These are phyloP conservation scores for Misgurnus anguillicaudatus DNA, from an alignment of 2,113 vertebrate genomes.

Conservation along the genomic window DNA sequence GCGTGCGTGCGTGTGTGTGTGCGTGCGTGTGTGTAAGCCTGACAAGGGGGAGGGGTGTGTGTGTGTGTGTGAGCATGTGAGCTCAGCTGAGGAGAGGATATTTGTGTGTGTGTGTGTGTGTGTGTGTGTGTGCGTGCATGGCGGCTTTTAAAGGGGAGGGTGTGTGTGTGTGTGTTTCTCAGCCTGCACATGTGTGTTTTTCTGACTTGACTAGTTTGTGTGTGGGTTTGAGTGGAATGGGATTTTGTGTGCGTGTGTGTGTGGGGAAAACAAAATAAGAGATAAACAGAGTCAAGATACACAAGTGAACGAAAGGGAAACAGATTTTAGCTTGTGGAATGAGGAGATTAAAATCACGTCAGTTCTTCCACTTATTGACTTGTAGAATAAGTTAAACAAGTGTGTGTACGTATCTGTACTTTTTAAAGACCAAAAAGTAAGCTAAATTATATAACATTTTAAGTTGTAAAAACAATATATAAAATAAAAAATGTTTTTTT, in stretches of 20 bases:
- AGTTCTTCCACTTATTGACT: neutral
- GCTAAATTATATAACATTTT: too few relatives aligned
- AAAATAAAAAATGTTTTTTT: too few relatives aligned
- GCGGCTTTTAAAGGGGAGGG: constrained; percentile 34
- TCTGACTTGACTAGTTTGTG: constrained; percentile 39
- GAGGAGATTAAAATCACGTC: constrained; percentile 28
- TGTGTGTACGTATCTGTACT: neutral
- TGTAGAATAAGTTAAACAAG: constrained; percentile 8
- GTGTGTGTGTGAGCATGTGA: constrained; percentile 36
- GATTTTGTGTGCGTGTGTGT: constrained; percentile 27
- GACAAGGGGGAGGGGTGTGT: constrained; percentile 27
- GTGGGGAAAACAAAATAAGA: constrained; percentile 23
- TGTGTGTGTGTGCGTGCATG: constrained; percentile 27
- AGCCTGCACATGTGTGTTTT: constrained; percentile 40
- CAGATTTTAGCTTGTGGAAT: constrained; percentile 21
- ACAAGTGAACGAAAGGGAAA: constrained; percentile 31
- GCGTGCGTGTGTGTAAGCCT: constrained; percentile 21
- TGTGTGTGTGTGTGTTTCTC: constrained; percentile 39
- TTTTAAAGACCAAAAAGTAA: too few relatives aligned
- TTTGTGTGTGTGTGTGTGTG: constrained; percentile 43
- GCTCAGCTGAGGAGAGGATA: constrained; percentile 44
- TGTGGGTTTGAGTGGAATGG: constrained; percentile 27
- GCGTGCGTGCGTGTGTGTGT: neutral
- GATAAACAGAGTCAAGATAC: constrained; percentile 36
- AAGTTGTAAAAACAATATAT: too few relatives aligned